Conservation (phyloP, 2,888 invertebrate species). For the Eilema sororculum region DNA sequence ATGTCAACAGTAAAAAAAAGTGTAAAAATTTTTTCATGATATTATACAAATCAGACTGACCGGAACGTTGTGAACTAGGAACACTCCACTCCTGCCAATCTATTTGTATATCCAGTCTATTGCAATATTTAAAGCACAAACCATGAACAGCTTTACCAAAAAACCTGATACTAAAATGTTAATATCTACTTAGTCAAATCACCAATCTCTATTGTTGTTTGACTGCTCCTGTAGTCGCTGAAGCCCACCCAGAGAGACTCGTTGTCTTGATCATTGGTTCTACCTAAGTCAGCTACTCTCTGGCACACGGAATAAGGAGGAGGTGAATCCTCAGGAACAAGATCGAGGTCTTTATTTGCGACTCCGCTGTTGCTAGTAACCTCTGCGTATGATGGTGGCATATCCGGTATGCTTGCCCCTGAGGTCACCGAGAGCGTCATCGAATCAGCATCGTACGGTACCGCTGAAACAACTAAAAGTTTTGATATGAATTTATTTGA, state of each 20-base stretch:
- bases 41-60: too few relatives aligned
- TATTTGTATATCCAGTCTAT: not conserved
- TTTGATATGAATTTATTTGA: not conserved
- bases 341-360: not conserved
- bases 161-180: not conserved
- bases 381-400: constrained; percentile 2
- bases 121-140: not conserved
- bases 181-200: not conserved
- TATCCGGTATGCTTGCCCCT: not conserved
- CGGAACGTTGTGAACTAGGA: too few relatives aligned
- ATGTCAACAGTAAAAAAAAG: not conserved
- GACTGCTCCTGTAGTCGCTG: not conserved
- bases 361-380: not conserved
- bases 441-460: not conserved
- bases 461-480: not conserved
- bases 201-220: not conserved
- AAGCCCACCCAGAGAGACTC: not conserved
- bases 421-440: not conserved
- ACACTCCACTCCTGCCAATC: too few relatives aligned
- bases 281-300: not conserved
- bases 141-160: not conserved
- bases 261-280: not conserved
- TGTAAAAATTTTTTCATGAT: not conserved
- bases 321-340: not conserved
- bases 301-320: constrained; percentile 8